Evolutionary conservation across 2,888 invertebrate genomes (phyloP).

Genomic region (Drosophila yooni): DNA sequence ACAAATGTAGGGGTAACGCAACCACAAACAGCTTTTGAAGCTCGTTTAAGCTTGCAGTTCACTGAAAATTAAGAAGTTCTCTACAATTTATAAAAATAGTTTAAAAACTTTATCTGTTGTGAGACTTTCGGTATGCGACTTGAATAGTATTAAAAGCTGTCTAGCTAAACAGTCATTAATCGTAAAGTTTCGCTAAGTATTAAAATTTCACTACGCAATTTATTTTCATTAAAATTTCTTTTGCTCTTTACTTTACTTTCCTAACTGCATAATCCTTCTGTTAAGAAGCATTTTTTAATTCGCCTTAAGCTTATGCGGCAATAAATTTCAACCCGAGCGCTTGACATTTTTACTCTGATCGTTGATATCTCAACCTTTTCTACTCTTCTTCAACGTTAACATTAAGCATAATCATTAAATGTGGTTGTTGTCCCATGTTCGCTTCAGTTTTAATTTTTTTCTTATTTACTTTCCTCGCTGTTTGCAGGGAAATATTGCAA

Average conservation of each 20-base stretch:
- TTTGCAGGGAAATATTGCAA: conserved; percentile 44
- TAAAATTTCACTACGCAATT: conserved; percentile 18
- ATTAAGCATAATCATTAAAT: conserved; percentile 33
- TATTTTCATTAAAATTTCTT: conserved; percentile 26
- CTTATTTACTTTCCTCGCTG: background rate
- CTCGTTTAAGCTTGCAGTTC: background rate
- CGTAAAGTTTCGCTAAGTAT: conserved; percentile 20
- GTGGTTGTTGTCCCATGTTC: background rate
- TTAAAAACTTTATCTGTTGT: background rate
- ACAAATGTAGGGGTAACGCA: too few relatives aligned
- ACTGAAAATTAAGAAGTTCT: background rate
- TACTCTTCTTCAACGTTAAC: conserved; percentile 9
- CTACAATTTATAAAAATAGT: conserved; percentile 5
- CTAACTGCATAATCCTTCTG: conserved; percentile 15
- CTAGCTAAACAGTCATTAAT: conserved; percentile 19
- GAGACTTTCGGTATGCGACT: background rate
- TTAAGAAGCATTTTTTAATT: conserved; percentile 20
- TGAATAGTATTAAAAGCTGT: conserved; percentile 8
- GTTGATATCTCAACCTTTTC: conserved; percentile 35
- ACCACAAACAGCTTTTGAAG: background rate
- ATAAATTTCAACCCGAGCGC: conserved; percentile 31
- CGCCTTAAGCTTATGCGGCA: conserved; percentile 28
- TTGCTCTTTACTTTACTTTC: conserved; percentile 10
- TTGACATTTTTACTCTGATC: conserved; percentile 37
- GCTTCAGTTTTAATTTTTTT: background rate